Conservation (phyloP, 1,140 invertebrate genomes). For the Lasioglossum baleicum region DNA sequence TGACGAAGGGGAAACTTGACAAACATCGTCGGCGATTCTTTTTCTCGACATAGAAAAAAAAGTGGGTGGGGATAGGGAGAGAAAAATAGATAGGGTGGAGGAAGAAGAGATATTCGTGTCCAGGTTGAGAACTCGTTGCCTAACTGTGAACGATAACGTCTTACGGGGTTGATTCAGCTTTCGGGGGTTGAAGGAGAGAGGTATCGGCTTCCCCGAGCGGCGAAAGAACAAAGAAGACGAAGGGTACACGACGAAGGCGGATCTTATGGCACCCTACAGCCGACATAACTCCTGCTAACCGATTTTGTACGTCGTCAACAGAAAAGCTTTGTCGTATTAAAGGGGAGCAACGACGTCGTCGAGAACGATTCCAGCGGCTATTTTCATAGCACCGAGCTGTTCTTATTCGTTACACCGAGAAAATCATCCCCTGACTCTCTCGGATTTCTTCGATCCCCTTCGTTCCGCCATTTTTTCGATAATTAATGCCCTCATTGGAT, state of each 20-base stretch:
- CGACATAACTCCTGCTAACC: conserved; percentile 73
- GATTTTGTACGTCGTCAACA: conserved; percentile 66
- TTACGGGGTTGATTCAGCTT: not conserved
- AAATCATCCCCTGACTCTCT: not conserved
- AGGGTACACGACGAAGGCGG: conserved; percentile 75
- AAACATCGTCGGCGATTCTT: conserved; percentile 1
- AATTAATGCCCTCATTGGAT: too few species aligned
- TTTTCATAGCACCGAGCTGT: conserved; percentile 26
- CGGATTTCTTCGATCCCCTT: not conserved
- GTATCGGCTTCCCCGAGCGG: conserved; percentile 23
- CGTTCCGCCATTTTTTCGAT: too few species aligned
- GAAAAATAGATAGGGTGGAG: not conserved
- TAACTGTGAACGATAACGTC: conserved; percentile 20
- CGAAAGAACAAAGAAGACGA: conserved; percentile 54
- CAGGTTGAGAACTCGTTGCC: not conserved
- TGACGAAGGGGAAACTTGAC: conserved; percentile 31
- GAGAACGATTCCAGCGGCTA: conserved; percentile 35
- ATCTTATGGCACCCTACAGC: conserved; percentile 68
- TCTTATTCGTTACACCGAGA: conserved; percentile 20
- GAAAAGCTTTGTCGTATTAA: conserved; percentile 58
- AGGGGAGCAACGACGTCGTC: conserved; percentile 38
- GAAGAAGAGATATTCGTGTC: conserved; percentile 10
- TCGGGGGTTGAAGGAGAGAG: not conserved
- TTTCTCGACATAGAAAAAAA: not conserved
- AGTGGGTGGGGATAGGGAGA: not conserved